These are phyloP conservation scores for Microtus richardsoni DNA, from an alignment of 2,113 vertebrate species.

Conservation along the genomic window DNA sequence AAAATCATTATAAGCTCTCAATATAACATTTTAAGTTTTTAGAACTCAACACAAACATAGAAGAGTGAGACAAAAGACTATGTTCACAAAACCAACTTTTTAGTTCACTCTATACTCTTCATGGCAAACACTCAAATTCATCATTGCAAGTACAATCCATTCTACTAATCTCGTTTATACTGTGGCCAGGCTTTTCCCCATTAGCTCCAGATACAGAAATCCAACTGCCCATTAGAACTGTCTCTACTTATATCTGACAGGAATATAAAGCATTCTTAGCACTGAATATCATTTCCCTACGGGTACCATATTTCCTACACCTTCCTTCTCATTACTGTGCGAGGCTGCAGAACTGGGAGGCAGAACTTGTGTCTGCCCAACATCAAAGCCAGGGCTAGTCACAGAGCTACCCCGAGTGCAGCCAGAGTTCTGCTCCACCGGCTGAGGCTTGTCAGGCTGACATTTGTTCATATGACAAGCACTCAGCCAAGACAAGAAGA, in stretches of 20 bases:
- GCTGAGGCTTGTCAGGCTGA: neutral
- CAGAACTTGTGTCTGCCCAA: neutral
- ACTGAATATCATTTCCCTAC: neutral
- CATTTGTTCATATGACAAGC: neutral
- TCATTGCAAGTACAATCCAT: neutral
- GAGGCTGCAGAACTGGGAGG: slow-evolving; percentile 5
- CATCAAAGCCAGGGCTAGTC: neutral
- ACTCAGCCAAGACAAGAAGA: neutral
- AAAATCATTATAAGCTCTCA: neutral
- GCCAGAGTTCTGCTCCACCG: neutral
- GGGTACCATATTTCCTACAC: neutral
- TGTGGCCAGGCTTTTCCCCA: neutral
- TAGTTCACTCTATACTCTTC: slow-evolving; percentile 6
- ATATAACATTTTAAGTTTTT: slow-evolving; percentile 41
- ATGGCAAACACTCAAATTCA: neutral
- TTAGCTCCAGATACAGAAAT: neutral
- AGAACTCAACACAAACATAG: slow-evolving; percentile 17
- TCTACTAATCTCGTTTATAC: neutral
- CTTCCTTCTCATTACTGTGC: neutral
- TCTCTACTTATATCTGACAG: neutral
- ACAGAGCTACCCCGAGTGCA: neutral
- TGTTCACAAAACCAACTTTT: slow-evolving; percentile 22
- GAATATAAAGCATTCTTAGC: slow-evolving; percentile 36
- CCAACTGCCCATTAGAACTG: neutral
- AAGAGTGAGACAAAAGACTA: neutral